Evolutionary conservation across 1,140 invertebrate species (phyloP), one percentile per base, ranked within the genome.

Genomic region (Calosoma granatense): DNA sequence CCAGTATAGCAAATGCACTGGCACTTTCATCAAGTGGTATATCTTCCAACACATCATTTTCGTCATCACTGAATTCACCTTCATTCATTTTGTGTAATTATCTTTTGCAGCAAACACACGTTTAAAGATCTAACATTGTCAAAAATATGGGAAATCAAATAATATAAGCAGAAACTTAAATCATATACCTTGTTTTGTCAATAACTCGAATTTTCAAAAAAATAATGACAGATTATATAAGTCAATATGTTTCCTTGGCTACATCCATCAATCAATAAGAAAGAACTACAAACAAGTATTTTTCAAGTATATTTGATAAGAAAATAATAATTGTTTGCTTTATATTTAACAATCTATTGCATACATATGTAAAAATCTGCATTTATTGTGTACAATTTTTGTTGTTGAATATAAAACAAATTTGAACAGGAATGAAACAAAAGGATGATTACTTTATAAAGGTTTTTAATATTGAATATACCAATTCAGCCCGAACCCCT

Each of bases 21-120:
- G 41, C 15, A 47, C 15, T 4, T 47, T 17, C 15, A 4, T 17
- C 6, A 3, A 47, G 9, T 36, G 6, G 6, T 9, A 9, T 9
- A 9, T 71, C 60, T 20, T 71, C 67, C 14, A 67, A 68, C 59
- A 69, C 66, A 14, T 67, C 53, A 0, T 66, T 64, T 11, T 21
- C 54, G 6, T 70, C 68, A 15, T 65, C 65, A 39, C 1, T 47
- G 22, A 23, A 55, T 55, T 20, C 19, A 39, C 19, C 39, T 30
- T 20, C 54, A n/a, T 17, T 55, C 30, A 11, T 55, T 55, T 15
- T 20, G 4, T 22, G 15, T 22, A 20, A 53, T 4, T 51, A 6
- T 30, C 26, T 30, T 30, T 30, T 30, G 14, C 14, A 30, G 14
- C 26, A 14, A 6, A 30, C 6, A 30, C n/a, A n/a, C n/a, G n/a